These are phyloP conservation scores for Drosophila nebulosa DNA, from an alignment of 1,140 invertebrate genomes.

Conservation along the genomic window DNA sequence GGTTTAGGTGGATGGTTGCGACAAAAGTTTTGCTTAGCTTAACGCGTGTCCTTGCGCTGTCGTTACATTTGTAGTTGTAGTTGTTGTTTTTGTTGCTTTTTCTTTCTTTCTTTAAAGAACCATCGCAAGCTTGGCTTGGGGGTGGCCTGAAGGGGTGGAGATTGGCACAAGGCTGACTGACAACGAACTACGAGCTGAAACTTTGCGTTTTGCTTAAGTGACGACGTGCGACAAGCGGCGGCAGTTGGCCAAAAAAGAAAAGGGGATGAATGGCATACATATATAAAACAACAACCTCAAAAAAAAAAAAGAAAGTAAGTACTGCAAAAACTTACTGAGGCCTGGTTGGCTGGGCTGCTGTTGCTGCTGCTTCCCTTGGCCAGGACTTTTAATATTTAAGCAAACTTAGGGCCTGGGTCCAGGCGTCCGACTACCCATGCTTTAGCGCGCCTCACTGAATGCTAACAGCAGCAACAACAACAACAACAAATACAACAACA, in stretches of 20 bases:
- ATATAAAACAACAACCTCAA: too few species aligned
- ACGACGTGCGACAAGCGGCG: constrained; percentile 72
- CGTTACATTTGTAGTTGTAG: constrained; percentile 23
- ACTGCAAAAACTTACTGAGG: constrained; percentile 14
- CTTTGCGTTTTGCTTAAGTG: constrained; percentile 76
- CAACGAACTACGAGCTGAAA: constrained; percentile 46
- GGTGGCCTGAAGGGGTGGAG: not conserved
- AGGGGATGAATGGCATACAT: not conserved
- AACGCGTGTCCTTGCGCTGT: constrained; percentile 62
- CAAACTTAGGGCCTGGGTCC: constrained; percentile 32
- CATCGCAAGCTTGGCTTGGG: constrained; percentile 34
- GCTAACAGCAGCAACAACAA: constrained; percentile 39
- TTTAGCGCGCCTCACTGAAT: constrained; percentile 46
- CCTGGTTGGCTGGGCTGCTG: not conserved
- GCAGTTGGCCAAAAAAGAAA: constrained; percentile 28
- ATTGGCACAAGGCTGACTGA: constrained; percentile 30
- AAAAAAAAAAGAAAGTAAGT: not conserved
- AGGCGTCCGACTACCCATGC: constrained; percentile 15
- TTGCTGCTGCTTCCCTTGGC: constrained; percentile 25
- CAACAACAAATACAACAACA: too few species aligned
- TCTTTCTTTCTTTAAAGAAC: constrained; percentile 51
- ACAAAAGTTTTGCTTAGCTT: constrained; percentile 69
- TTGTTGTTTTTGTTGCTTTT: constrained; percentile 27
- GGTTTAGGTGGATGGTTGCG: constrained; percentile 32
- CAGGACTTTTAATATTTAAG: constrained; percentile 73